These are phyloP conservation scores for Cnemophilus loriae DNA, from an alignment of 2,113 vertebrate genomes.

Conservation along the genomic window DNA sequence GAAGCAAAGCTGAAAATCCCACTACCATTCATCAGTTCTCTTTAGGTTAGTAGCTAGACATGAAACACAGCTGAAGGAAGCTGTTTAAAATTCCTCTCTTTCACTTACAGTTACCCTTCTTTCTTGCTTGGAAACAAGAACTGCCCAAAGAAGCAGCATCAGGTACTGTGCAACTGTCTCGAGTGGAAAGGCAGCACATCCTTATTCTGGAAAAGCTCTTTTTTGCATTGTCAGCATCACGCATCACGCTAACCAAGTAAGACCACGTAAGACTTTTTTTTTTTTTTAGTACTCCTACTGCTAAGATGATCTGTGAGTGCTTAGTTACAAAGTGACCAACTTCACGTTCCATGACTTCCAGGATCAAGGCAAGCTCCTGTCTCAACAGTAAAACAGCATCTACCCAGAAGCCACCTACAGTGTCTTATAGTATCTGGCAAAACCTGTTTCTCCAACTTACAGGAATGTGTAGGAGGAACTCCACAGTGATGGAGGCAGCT, in stretches of 20 bases:
- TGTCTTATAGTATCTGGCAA: background rate
- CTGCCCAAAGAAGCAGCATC: background rate
- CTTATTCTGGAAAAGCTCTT: background rate
- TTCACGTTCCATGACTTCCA: background rate
- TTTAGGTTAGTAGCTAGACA: background rate
- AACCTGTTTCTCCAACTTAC: constrained; percentile 16
- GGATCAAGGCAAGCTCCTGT: background rate
- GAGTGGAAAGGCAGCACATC: background rate
- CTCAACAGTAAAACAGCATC: background rate
- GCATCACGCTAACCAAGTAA: background rate
- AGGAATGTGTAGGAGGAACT: background rate
- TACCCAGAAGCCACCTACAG: background rate
- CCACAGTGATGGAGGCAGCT: background rate
- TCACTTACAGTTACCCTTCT: background rate
- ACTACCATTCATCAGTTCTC: background rate
- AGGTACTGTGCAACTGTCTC: background rate
- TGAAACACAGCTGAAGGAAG: background rate
- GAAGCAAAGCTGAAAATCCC: background rate
- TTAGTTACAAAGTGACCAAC: background rate
- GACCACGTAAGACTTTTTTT: background rate
- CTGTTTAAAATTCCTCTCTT: background rate
- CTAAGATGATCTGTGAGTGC: background rate
- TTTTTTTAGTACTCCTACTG: background rate
- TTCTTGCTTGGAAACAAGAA: background rate
- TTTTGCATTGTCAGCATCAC: background rate